Evolutionary conservation across 2,888 invertebrate genomes (phyloP).

Genomic region (Eumerus sabulonum): DNA sequence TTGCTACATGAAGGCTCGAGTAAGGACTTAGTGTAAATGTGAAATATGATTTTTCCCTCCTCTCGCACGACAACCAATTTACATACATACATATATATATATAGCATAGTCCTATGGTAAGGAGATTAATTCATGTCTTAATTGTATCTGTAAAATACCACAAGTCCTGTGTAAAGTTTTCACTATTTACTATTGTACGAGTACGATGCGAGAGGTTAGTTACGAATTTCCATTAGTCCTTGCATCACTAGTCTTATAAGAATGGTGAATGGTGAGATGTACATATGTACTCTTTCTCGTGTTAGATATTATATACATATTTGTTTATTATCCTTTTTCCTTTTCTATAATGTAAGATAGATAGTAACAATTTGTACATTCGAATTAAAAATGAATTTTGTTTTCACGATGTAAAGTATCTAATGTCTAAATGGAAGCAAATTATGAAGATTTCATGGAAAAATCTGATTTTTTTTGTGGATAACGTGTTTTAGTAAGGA

Average conservation of each 20-base stretch:
- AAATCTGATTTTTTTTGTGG: slow-evolving; percentile 25
- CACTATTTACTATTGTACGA: slow-evolving; percentile 23
- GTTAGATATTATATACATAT: slow-evolving; percentile 32
- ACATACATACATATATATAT: not conserved
- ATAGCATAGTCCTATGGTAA: not conserved
- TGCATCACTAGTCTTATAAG: too few species aligned
- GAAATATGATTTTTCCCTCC: slow-evolving; percentile 7
- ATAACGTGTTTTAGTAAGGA: not conserved
- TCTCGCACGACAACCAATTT: not conserved
- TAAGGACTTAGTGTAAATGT: slow-evolving; percentile 39
- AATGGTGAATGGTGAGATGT: slow-evolving; percentile 11
- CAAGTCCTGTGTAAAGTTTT: slow-evolving; percentile 9
- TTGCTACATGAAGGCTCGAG: slow-evolving; percentile 25
- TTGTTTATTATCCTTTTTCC: slow-evolving; percentile 14
- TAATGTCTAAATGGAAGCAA: slow-evolving; percentile 15
- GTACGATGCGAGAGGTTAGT: slow-evolving; percentile 1
- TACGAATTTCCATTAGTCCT: slow-evolving; percentile 15
- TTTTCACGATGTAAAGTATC: slow-evolving; percentile 37
- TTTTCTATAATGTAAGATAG: slow-evolving; percentile 40
- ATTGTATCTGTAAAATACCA: slow-evolving; percentile 30
- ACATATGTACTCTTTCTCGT: too few species aligned
- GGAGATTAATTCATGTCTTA: slow-evolving; percentile 16
- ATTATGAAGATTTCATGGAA: slow-evolving; percentile 17
- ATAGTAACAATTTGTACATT: slow-evolving; percentile 67
- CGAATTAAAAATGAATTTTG: slow-evolving; percentile 24